Conservation (phyloP, 1,140 invertebrate genomes). For the Sycophila sp. region DNA sequence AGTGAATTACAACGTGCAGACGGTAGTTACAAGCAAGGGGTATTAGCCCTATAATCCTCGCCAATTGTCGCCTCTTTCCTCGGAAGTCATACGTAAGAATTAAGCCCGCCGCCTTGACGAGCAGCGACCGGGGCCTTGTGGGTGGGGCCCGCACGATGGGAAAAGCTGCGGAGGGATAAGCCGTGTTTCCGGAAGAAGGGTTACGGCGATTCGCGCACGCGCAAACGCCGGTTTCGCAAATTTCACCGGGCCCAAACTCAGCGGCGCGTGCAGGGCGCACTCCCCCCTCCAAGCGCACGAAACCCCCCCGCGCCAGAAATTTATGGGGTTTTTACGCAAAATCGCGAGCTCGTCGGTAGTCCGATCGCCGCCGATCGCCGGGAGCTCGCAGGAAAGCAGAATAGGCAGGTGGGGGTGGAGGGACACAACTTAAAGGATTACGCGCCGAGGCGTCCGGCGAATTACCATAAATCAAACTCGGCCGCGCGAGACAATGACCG, state of each 20-base stretch:
- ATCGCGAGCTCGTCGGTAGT: constrained; percentile 33
- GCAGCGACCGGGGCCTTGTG: too few relatives aligned
- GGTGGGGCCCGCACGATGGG: too few relatives aligned
- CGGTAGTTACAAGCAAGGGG: constrained; percentile 7
- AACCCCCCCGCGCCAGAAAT: constrained; percentile 38
- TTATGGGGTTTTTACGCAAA: constrained; percentile 54
- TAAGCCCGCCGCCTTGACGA: too few relatives aligned
- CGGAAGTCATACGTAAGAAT: constrained; percentile 20
- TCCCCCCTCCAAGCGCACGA: background rate
- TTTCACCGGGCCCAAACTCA: constrained; percentile 26
- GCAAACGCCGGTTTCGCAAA: constrained; percentile 38
- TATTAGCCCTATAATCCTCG: background rate
- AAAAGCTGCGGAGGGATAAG: too few relatives aligned
- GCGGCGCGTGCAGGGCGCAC: background rate
- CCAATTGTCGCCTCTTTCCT: background rate
- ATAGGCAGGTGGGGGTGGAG: background rate
- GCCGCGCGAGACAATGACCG: constrained; percentile 41
- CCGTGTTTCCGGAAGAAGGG: constrained; percentile 22
- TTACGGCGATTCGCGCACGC: background rate
- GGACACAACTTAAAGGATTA: constrained; percentile 23
- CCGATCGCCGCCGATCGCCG: too few relatives aligned
- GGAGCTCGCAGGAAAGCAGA: too few relatives aligned
- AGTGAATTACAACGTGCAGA: too few relatives aligned
- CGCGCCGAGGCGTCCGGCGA: background rate
- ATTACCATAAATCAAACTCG: constrained; percentile 44